Conservation (phyloP, 2,888 invertebrate genomes). For the Himalopsyche anomala region DNA sequence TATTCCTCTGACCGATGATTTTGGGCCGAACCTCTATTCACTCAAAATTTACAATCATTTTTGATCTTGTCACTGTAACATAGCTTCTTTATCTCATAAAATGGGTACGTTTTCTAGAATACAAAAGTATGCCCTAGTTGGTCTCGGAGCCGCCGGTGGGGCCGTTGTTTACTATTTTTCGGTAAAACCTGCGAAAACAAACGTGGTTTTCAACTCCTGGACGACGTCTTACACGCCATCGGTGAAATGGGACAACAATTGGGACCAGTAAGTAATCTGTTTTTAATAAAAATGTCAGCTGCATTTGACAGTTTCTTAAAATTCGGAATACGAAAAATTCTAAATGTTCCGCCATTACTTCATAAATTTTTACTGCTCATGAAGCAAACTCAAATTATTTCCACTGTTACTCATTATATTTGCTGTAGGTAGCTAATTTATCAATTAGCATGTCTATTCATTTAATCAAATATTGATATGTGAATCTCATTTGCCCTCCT, state of each 20-base stretch:
- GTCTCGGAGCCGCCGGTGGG: constrained; percentile 80
- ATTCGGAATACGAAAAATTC: too few relatives aligned
- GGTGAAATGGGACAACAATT: constrained; percentile 90
- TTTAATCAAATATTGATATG: too few relatives aligned
- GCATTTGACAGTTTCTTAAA: too few relatives aligned
- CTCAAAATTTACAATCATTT: not conserved
- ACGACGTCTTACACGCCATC: constrained; percentile 81
- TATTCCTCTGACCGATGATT: not conserved
- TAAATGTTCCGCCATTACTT: too few relatives aligned
- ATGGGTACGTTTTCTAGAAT: constrained; percentile 79
- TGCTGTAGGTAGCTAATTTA: too few relatives aligned
- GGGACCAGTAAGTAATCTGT: constrained; percentile 85
- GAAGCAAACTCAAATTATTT: too few relatives aligned
- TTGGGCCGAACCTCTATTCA: not conserved
- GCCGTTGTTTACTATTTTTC: constrained; percentile 77
- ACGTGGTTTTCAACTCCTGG: constrained; percentile 75
- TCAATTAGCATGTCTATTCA: too few relatives aligned
- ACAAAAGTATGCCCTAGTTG: constrained; percentile 78
- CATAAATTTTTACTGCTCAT: too few relatives aligned
- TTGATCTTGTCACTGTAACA: not conserved
- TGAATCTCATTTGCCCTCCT: too few relatives aligned
- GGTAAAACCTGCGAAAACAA: constrained; percentile 29
- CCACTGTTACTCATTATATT: too few relatives aligned
- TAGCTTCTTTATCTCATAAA: constrained; percentile 57
- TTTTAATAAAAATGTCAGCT: not conserved